These are phyloP conservation scores for Lagocephalus sceleratus DNA, from an alignment of 2,797 vertebrate genomes.

Conservation along the genomic window DNA sequence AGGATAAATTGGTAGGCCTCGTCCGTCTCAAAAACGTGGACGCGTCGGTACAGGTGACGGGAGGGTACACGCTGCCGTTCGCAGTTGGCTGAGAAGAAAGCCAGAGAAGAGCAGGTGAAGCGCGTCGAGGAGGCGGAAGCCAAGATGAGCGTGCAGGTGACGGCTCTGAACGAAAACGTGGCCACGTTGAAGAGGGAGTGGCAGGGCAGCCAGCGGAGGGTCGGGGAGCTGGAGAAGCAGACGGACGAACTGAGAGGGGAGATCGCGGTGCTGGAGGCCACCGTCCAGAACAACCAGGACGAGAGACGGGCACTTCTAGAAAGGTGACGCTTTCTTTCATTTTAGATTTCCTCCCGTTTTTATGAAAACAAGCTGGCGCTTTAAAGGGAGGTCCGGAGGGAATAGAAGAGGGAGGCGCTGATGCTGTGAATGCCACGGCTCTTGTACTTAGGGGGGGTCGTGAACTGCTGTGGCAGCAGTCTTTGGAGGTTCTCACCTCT, in stretches of 20 bases:
- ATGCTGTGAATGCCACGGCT: no score
- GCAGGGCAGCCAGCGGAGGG: constrained; percentile 90
- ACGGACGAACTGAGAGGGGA: constrained; percentile 94
- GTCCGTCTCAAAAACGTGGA: not conserved
- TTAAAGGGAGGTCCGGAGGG: no score
- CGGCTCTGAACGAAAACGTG: constrained; percentile 92
- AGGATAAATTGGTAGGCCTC: constrained; percentile 82
- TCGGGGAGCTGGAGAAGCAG: constrained; percentile 93
- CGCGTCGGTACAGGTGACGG: not conserved
- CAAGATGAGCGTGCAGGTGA: constrained; percentile 85
- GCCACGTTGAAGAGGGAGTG: constrained; percentile 95
- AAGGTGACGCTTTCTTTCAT: constrained; percentile 72
- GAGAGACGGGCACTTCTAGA: constrained; percentile 92
- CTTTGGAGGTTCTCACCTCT: no score
- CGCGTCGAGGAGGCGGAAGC: constrained; percentile 85
- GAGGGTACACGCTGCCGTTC: not conserved
- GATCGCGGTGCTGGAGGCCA: constrained; percentile 95
- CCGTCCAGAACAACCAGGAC: constrained; percentile 97
- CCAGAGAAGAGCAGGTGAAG: constrained; percentile 82
- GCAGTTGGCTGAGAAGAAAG: constrained; percentile 83
- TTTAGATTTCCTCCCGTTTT: not conserved
- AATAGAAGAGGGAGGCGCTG: no score
- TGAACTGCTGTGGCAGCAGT: no score
- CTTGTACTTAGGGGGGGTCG: no score
- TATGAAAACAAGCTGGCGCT: no score